phyloP scores from a whole-genome alignment of 2,113 vertebrate genomes.

The Petaurus breviceps region DNA sequence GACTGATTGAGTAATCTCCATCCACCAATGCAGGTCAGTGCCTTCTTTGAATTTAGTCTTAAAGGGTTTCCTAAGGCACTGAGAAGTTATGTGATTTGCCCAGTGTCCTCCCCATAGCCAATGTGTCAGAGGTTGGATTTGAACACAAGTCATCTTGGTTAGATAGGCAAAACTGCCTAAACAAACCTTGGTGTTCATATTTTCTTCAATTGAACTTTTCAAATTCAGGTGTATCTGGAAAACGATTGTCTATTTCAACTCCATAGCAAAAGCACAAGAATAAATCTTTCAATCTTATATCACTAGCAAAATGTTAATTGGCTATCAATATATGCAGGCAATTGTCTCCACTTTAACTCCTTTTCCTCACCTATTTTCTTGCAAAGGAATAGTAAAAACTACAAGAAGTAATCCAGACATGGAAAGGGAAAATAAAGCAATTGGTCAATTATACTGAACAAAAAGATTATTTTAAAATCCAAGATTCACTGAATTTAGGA shows the following conservation, averaged over 20 bases:
- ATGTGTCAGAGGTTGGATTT: background rate
- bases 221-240: background rate
- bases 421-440: background rate
- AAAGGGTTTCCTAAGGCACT: background rate
- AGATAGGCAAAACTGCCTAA: background rate
- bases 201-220: background rate
- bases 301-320: background rate
- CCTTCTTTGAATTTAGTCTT: background rate
- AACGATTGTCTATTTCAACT: background rate
- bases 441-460: constrained; percentile 17
- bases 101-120: background rate
- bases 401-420: background rate
- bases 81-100: background rate
- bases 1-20: background rate
- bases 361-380: constrained; percentile 18
- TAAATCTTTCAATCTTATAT: background rate
- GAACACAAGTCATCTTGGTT: background rate
- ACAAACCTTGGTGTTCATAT: background rate
- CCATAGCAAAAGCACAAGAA: background rate
- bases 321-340: background rate
- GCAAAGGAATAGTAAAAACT: constrained; percentile 19
- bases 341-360: background rate
- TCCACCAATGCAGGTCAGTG: background rate
- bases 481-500: background rate
- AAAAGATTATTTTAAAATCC: constrained; percentile 34